A percentile compares a stretch with the other conserved stretches of the same genome.
phyloP scores from a whole-genome alignment of 2,888 invertebrate genomes.

The Xylota sylvarum region DNA sequence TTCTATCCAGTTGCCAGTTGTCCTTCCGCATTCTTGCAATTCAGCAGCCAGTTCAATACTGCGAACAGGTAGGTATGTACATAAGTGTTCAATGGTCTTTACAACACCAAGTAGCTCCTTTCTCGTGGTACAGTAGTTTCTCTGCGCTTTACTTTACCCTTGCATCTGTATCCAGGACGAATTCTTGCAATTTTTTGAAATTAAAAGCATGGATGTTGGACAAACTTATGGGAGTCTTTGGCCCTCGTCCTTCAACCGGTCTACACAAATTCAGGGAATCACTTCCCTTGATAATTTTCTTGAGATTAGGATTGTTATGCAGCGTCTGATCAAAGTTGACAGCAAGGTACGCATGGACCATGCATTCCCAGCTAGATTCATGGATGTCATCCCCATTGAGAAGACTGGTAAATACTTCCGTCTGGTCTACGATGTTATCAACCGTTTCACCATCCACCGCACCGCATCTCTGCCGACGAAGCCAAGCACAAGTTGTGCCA shows the following conservation, averaged over 20 bases:
- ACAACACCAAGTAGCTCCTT: too few species aligned
- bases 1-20: too few species aligned
- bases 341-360: constrained; percentile 99
- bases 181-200: too few species aligned
- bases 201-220: constrained; percentile 99
- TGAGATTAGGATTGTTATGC: constrained; percentile 99
- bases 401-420: constrained; percentile 99
- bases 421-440: constrained; percentile 99
- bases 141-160: too few species aligned
- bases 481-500: constrained; percentile 99
- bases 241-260: constrained; percentile 98
- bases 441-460: constrained; percentile 98
- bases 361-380: constrained; percentile 99
- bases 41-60: too few species aligned
- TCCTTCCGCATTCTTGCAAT: too few species aligned
- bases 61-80: too few species aligned
- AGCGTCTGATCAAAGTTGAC: constrained; percentile 98
- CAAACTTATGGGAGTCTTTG: constrained; percentile 98
- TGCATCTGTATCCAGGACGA: too few species aligned
- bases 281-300: constrained; percentile 97
- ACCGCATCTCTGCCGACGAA: constrained; percentile 98
- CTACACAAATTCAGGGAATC: constrained; percentile 99
- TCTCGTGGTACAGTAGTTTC: too few species aligned
- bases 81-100: too few species aligned
- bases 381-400: constrained; percentile 99